These are phyloP conservation scores for Alviniconcha strummeri DNA, from an alignment of 2,888 invertebrate genomes.

Conservation along the genomic window DNA sequence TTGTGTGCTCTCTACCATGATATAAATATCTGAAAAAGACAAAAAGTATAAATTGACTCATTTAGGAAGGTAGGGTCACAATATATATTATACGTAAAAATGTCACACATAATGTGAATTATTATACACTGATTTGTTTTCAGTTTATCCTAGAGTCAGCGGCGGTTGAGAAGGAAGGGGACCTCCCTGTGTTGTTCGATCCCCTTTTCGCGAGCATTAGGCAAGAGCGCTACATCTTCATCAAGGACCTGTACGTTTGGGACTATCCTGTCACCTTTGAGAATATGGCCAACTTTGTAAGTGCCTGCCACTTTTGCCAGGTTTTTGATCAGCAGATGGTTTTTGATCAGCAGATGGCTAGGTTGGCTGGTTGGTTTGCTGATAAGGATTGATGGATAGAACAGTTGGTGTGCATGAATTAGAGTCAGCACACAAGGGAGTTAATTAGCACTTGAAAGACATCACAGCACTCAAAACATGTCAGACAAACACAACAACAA, in stretches of 20 bases:
- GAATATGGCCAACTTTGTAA: conserved; percentile 68
- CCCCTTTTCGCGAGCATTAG: conserved; percentile 65
- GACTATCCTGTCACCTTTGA: conserved; percentile 68
- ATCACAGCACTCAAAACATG: no score
- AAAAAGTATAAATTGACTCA: no score
- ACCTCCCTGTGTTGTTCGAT: conserved; percentile 64
- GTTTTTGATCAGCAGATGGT: neutral
- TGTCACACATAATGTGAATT: no score
- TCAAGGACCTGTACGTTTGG: conserved; percentile 70
- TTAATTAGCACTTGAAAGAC: no score
- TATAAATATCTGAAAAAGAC: no score
- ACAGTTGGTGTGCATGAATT: no score
- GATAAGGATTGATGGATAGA: neutral
- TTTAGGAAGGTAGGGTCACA: no score
- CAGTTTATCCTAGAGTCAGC: conserved; percentile 66
- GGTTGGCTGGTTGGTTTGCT: neutral
- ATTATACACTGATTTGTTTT: conserved; percentile 24
- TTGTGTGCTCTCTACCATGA: no score
- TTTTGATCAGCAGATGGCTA: neutral
- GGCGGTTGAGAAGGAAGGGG: conserved; percentile 57
- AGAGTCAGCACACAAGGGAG: no score
- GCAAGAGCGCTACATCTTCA: conserved; percentile 62
- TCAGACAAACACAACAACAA: no score
- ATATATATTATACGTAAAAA: no score
- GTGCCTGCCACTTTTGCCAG: conserved; percentile 27